Percentiles rank a stretch among this genome's conserved stretches.
These are phyloP conservation scores for Etia nguti DNA, from an alignment of 2,113 vertebrate genomes.

Conservation along the genomic window DNA sequence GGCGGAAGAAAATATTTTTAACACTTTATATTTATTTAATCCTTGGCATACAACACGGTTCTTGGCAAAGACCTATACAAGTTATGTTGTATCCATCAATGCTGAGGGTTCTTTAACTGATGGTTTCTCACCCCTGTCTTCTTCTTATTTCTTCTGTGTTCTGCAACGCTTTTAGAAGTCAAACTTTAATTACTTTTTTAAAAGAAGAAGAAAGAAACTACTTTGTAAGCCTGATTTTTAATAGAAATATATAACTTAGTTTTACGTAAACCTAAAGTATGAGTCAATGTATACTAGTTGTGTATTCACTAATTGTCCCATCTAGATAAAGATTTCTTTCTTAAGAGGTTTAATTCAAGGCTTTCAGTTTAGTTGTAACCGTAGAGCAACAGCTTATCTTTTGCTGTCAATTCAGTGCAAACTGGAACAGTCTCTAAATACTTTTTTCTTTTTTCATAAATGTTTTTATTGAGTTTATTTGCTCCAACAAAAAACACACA, in stretches of 20 bases:
- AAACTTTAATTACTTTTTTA: accelerated
- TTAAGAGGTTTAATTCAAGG: background rate
- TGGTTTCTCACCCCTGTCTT: background rate
- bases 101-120: background rate
- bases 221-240: background rate
- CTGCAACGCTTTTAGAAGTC: background rate
- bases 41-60: background rate
- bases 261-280: background rate
- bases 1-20: background rate
- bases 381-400: background rate
- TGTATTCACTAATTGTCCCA: background rate
- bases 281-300: background rate
- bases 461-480: background rate
- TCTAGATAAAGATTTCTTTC: background rate
- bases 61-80: background rate
- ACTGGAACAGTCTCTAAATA: background rate
- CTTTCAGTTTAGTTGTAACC: background rate
- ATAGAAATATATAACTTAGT: background rate
- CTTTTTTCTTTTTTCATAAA: background rate
- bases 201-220: background rate
- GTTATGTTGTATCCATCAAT: background rate
- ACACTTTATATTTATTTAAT: background rate
- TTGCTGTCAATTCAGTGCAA: background rate
- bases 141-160: background rate
- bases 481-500: background rate